These are phyloP conservation scores for Acronicta psi DNA, from an alignment of 2,888 invertebrate genomes.

Conservation along the genomic window DNA sequence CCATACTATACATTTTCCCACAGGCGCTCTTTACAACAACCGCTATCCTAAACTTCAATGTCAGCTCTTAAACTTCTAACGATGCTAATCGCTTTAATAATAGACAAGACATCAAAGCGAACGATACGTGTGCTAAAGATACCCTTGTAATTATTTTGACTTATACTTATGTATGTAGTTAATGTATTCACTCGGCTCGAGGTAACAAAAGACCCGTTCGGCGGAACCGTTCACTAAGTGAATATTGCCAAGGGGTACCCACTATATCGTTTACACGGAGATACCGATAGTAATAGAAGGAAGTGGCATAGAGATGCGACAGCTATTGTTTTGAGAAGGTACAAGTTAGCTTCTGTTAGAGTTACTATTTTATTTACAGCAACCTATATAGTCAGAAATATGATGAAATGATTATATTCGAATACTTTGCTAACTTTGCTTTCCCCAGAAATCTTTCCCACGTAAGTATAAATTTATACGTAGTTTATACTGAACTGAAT, in stretches of 20 bases:
- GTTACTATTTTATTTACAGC: neutral
- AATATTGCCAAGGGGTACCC: slow-evolving; percentile 67
- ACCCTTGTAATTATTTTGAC: slow-evolving; percentile 36
- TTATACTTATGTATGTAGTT: slow-evolving; percentile 38
- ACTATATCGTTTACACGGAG: slow-evolving; percentile 55
- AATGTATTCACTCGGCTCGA: slow-evolving; percentile 70
- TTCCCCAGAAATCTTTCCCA: neutral
- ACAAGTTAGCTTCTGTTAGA: neutral
- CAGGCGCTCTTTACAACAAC: slow-evolving; percentile 7
- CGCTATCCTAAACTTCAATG: slow-evolving; percentile 20
- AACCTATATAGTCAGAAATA: too few relatives aligned
- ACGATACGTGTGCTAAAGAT: slow-evolving; percentile 47
- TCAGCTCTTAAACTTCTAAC: slow-evolving; percentile 46
- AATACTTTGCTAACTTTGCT: too few relatives aligned
- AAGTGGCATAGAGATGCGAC: slow-evolving; percentile 33
- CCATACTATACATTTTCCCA: neutral
- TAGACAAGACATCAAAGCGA: slow-evolving; percentile 48
- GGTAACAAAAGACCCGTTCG: slow-evolving; percentile 75
- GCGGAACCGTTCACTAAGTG: slow-evolving; percentile 70
- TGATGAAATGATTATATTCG: too few relatives aligned
- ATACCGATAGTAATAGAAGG: slow-evolving; percentile 35
- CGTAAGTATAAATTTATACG: too few relatives aligned
- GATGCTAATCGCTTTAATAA: slow-evolving; percentile 56
- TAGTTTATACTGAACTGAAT: too few relatives aligned
- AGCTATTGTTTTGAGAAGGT: neutral